Conservation (phyloP, 2,888 invertebrate genomes). For the Leucoma salicis region DNA sequence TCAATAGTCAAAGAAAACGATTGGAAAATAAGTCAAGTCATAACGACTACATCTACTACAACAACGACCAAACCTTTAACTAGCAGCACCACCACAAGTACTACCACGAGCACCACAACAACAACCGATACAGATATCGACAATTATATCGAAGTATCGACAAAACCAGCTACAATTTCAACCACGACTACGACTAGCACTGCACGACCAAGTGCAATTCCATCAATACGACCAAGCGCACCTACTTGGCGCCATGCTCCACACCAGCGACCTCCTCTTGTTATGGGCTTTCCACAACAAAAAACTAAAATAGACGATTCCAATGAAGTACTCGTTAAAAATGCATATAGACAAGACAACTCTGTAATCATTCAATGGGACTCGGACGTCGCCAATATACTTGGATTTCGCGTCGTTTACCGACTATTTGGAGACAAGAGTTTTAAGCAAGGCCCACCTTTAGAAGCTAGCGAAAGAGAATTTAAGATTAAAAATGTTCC, state of each 20-base stretch:
- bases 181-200: conserved; percentile 44
- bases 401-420: conserved; percentile 95
- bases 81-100: conserved; percentile 46
- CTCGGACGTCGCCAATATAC: conserved; percentile 91
- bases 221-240: conserved; percentile 64
- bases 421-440: conserved; percentile 93
- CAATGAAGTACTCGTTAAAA: conserved; percentile 92
- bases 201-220: conserved; percentile 51
- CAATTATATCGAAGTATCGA: conserved; percentile 44
- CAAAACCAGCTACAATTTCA: conserved; percentile 33
- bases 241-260: conserved; percentile 75
- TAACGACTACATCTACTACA: conserved; percentile 41
- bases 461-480: conserved; percentile 94
- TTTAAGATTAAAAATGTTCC: conserved; percentile 97
- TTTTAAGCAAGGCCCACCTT: conserved; percentile 94
- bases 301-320: conserved; percentile 84
- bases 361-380: conserved; percentile 96
- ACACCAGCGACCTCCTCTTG: conserved; percentile 86
- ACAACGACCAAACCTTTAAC: conserved; percentile 41
- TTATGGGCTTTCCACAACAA: conserved; percentile 86
- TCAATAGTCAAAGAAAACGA: conserved; percentile 41
- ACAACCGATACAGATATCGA: conserved; percentile 39
- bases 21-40: conserved; percentile 48
- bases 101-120: conserved; percentile 47
- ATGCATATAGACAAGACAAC: conserved; percentile 92